phyloP scores from a whole-genome alignment of 2,888 invertebrate species.

The Amitus sp. region DNA sequence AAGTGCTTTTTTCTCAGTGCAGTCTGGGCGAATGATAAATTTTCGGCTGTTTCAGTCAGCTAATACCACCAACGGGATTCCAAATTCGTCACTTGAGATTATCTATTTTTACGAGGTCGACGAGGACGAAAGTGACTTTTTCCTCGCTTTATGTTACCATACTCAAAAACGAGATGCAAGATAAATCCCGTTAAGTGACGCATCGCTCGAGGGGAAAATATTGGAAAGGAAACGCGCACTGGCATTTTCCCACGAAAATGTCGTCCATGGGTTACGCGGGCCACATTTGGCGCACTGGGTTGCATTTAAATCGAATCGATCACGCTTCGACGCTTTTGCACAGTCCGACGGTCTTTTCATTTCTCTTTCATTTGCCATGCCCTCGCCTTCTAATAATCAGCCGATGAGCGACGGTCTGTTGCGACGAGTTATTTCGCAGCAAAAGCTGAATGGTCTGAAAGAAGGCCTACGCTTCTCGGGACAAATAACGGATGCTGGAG shows the following conservation, averaged over 20 bases:
- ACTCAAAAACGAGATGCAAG: neutral
- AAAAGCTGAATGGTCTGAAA: constrained; percentile 34
- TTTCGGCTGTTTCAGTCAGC: constrained; percentile 16
- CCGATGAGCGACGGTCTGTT: constrained; percentile 33
- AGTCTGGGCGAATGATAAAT: constrained; percentile 20
- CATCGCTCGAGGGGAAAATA: neutral
- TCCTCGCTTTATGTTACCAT: neutral
- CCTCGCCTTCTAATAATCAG: constrained; percentile 24
- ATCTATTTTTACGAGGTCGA: neutral
- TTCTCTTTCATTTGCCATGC: constrained; percentile 24
- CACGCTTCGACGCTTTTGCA: constrained; percentile 43
- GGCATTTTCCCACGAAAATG: neutral
- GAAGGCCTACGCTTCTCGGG: constrained; percentile 27
- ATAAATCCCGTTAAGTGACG: neutral
- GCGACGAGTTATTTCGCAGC: constrained; percentile 29
- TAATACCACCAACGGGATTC: constrained; percentile 11
- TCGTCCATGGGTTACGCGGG: constrained; percentile 5
- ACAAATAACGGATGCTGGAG: constrained; percentile 36
- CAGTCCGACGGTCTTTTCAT: constrained; percentile 19
- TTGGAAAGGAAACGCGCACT: neutral
- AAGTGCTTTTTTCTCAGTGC: no score
- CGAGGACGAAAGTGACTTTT: neutral
- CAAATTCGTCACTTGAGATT: no score
- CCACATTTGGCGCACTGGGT: constrained; percentile 25
- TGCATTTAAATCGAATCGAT: constrained; percentile 39